phyloP scores from a whole-genome alignment of 37 sponge, comb jelly and placozoan species.

The Beroe ovata region DNA sequence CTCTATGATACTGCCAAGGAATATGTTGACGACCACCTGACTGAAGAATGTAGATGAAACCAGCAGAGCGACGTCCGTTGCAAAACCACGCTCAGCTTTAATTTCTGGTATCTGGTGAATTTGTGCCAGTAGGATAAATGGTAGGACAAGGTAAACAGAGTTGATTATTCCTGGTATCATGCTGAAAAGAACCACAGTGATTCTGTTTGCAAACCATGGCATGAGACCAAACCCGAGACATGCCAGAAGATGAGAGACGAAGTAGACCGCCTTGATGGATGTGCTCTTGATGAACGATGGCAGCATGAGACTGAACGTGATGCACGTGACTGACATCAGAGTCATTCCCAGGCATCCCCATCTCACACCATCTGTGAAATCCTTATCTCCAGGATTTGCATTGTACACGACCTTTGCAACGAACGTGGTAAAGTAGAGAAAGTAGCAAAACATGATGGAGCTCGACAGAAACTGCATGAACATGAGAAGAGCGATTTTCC shows the following conservation, averaged over 20 bases:
- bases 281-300: slow-evolving; percentile 46
- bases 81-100: slow-evolving; percentile 43
- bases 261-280: slow-evolving; percentile 58
- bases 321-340: slow-evolving; percentile 40
- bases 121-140: slow-evolving; percentile 54
- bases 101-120: slow-evolving; percentile 55
- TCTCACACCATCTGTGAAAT: slow-evolving; percentile 50
- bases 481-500: slow-evolving; percentile 13
- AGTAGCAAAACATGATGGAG: slow-evolving; percentile 64
- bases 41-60: background rate
- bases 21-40: slow-evolving; percentile 41
- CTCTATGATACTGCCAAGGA: slow-evolving; percentile 51
- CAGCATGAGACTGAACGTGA: slow-evolving; percentile 44
- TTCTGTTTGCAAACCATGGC: slow-evolving; percentile 23
- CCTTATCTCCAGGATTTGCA: slow-evolving; percentile 23
- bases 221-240: slow-evolving; percentile 14
- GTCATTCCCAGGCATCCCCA: slow-evolving; percentile 62
- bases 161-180: slow-evolving; percentile 36
- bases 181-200: slow-evolving; percentile 49
- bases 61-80: slow-evolving; percentile 38
- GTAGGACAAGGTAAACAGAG: slow-evolving; percentile 65
- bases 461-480: slow-evolving; percentile 36
- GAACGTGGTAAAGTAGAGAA: slow-evolving; percentile 59
- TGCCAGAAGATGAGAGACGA: slow-evolving; percentile 7
- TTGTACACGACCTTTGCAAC: slow-evolving; percentile 53